Evolutionary conservation across 2,888 invertebrate genomes (phyloP).

Genomic region (Macrosoma leucophasiata): DNA sequence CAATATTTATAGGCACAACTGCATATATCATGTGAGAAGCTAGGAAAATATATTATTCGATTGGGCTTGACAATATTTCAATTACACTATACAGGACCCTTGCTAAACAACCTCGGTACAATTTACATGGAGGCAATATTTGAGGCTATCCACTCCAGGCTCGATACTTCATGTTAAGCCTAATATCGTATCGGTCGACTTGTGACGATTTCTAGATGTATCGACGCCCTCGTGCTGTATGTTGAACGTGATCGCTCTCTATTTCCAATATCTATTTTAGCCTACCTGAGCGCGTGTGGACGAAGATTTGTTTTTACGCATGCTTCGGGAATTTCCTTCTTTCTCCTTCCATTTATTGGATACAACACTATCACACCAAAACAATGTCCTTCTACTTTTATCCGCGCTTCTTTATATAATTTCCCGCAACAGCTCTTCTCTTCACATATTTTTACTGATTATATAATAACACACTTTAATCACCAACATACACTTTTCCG

Average conservation of each 20-base stretch:
- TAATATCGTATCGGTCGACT: slow-evolving; percentile 3
- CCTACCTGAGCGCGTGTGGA: slow-evolving; percentile 48
- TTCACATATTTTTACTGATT: slow-evolving; percentile 41
- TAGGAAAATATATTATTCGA: slow-evolving; percentile 56
- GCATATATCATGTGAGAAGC: slow-evolving; percentile 57
- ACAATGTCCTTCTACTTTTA: slow-evolving; percentile 59
- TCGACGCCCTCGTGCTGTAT: too few relatives aligned
- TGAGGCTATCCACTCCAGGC: slow-evolving; percentile 30
- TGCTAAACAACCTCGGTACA: slow-evolving; percentile 47
- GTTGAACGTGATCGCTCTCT: too few relatives aligned
- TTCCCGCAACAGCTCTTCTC: slow-evolving; percentile 49
- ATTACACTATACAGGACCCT: slow-evolving; percentile 48
- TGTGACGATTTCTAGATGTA: too few relatives aligned
- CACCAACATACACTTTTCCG: slow-evolving; percentile 65
- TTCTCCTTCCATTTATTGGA: slow-evolving; percentile 70
- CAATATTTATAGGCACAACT: slow-evolving; percentile 61
- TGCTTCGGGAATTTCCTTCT: slow-evolving; percentile 61
- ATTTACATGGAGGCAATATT: slow-evolving; percentile 45
- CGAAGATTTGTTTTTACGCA: slow-evolving; percentile 45
- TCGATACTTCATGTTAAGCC: too few relatives aligned
- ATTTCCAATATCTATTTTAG: slow-evolving; percentile 53
- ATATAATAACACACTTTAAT: slow-evolving; percentile 59
- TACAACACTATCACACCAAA: slow-evolving; percentile 74
- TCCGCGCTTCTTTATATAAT: slow-evolving; percentile 45
- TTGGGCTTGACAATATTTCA: slow-evolving; percentile 49